Evolutionary conservation across 92 coral and sea anemone genomes (phyloP).

Genomic region (Phenganax subtilis): DNA sequence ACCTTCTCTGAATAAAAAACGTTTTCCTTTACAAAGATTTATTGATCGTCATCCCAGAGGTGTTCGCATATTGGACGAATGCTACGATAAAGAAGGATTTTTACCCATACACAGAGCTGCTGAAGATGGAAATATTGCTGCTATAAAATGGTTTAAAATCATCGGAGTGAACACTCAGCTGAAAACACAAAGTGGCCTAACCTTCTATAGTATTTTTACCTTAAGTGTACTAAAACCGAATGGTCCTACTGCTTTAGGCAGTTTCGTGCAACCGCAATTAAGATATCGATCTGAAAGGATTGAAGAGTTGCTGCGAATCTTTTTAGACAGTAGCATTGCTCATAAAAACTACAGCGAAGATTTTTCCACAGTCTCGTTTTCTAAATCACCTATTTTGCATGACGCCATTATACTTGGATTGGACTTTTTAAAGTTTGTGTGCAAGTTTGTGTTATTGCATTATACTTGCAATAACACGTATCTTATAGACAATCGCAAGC

Average conservation of each 20-base stretch:
- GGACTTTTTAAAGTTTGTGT: background rate
- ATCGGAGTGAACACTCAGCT: slow-evolving; percentile 52
- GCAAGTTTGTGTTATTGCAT: too few species aligned
- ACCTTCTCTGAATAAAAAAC: too few species aligned
- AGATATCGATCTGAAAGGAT: background rate
- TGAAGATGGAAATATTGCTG: slow-evolving; percentile 58
- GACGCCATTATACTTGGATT: background rate
- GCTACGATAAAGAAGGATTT: slow-evolving; percentile 54
- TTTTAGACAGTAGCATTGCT: background rate
- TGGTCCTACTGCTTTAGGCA: background rate
- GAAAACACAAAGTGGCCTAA: slow-evolving; percentile 40
- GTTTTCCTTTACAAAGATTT: background rate
- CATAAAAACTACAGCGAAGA: background rate
- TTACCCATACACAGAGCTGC: slow-evolving; percentile 59
- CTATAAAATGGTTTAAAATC: slow-evolving; percentile 37
- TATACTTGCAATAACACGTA: too few species aligned
- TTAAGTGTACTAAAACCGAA: background rate
- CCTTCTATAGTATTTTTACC: background rate
- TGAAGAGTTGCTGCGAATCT: background rate
- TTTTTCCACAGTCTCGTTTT: background rate
- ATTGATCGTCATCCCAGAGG: slow-evolving; percentile 49
- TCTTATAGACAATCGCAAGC: too few species aligned
- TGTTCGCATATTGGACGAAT: slow-evolving; percentile 40
- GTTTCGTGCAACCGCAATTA: too few species aligned
- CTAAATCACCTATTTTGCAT: background rate